A percentile compares a stretch with the other conserved stretches of the same genome.
Evolutionary conservation across 2,113 vertebrate genomes (phyloP).

Genomic region (Corythornis madagascariensis): DNA sequence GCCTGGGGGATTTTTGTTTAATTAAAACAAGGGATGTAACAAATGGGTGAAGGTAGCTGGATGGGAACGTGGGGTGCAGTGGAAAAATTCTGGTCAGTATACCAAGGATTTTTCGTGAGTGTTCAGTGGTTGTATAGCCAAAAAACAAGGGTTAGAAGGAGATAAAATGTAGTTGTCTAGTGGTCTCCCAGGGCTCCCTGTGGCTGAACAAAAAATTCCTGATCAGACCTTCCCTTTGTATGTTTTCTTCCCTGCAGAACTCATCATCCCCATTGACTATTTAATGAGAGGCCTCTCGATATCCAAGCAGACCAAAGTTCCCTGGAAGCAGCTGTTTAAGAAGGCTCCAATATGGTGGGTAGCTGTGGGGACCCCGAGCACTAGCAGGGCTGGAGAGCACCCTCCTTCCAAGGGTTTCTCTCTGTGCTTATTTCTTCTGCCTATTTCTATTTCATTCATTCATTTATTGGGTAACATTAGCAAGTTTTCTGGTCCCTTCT

Average conservation of each 20-base stretch:
- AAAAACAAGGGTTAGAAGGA: neutral
- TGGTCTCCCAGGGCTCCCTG: neutral
- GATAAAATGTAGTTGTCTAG: neutral
- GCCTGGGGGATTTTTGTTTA: neutral
- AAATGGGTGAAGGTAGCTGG: neutral
- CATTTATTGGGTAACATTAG: neutral
- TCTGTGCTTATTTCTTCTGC: neutral
- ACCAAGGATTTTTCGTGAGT: neutral
- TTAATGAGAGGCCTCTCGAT: slow-evolving; percentile 76
- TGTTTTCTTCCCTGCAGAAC: slow-evolving; percentile 74
- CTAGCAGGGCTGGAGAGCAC: neutral
- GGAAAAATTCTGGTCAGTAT: neutral
- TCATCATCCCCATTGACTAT: slow-evolving; percentile 81
- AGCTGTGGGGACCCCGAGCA: neutral
- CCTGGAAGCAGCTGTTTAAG: slow-evolving; percentile 88
- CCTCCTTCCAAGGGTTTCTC: neutral
- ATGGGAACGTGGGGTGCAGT: neutral
- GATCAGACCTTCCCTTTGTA: neutral
- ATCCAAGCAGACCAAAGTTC: slow-evolving; percentile 82
- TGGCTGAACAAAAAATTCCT: neutral
- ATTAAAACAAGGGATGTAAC: neutral
- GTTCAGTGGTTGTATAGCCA: neutral
- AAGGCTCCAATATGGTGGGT: slow-evolving; percentile 92
- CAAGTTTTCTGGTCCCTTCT: neutral
- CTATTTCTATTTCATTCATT: neutral